phyloP scores from a whole-genome alignment of 2,797 vertebrate species.

The Microtus californicus region DNA sequence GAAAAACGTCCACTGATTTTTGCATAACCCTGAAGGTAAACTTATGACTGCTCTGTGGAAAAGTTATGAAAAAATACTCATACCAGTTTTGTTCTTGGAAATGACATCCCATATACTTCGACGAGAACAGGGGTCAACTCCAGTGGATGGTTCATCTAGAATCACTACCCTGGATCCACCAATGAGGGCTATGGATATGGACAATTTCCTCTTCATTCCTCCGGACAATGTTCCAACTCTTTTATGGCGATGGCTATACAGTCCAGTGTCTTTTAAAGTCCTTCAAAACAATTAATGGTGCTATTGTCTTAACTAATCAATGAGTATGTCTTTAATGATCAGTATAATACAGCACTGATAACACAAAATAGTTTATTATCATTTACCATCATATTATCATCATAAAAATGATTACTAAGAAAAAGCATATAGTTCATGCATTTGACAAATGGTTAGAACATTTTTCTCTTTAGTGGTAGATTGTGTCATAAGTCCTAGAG shows the following conservation, averaged over 20 bases:
- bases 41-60: neutral
- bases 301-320: conserved; percentile 28
- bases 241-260: conserved; percentile 97
- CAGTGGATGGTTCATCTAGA: conserved; percentile 98
- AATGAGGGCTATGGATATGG: conserved; percentile 98
- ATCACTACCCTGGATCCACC: conserved; percentile 97
- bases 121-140: conserved; percentile 97
- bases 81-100: conserved; percentile 96
- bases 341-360: conserved; percentile 7
- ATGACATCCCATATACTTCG: conserved; percentile 99
- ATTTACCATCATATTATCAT: neutral
- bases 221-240: conserved; percentile 95
- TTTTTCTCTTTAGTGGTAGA: conserved; percentile 5
- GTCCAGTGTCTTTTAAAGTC: conserved; percentile 94
- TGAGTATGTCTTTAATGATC: conserved; percentile 4
- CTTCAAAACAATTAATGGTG: conserved; percentile 86
- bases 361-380: neutral
- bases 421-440: neutral
- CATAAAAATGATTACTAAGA: conserved; percentile 23
- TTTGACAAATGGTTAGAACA: conserved; percentile 28
- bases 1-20: neutral
- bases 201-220: conserved; percentile 98
- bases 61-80: conserved; percentile 58
- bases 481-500: neutral
- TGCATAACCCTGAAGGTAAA: neutral